These are phyloP conservation scores for Colius striatus DNA, from an alignment of 2,113 vertebrate species.

Conservation along the genomic window DNA sequence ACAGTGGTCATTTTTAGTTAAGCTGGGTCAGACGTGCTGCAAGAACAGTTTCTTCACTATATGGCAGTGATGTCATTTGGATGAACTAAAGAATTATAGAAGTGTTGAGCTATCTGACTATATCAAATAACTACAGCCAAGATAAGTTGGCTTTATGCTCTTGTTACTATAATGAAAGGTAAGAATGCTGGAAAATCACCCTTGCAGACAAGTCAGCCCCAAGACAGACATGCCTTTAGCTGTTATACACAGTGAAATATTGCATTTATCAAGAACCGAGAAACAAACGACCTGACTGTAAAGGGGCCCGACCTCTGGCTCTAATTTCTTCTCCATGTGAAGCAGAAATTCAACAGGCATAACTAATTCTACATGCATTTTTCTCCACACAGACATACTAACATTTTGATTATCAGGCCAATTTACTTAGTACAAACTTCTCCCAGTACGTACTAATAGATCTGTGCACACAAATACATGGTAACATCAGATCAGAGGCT, in stretches of 20 bases:
- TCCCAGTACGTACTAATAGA: not conserved
- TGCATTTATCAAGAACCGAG: constrained; percentile 18
- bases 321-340: not conserved
- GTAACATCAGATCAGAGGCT: not conserved
- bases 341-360: not conserved
- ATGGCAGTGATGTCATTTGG: constrained; percentile 41
- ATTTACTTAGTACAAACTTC: not conserved
- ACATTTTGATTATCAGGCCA: not conserved
- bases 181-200: constrained; percentile 55
- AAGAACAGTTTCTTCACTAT: not conserved
- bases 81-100: not conserved
- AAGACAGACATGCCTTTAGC: constrained; percentile 19
- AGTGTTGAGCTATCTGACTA: constrained; percentile 26
- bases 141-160: constrained; percentile 21
- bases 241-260: constrained; percentile 9
- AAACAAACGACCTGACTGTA: constrained; percentile 14
- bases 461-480: not conserved
- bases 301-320: not conserved
- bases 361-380: not conserved
- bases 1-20: not conserved
- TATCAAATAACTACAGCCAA: constrained; percentile 46
- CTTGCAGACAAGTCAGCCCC: not conserved
- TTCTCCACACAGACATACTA: not conserved
- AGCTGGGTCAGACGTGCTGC: not conserved
- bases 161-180: constrained; percentile 29